These are phyloP conservation scores for Saccopteryx bilineata DNA, from an alignment of 2,113 vertebrate genomes.

Conservation along the genomic window DNA sequence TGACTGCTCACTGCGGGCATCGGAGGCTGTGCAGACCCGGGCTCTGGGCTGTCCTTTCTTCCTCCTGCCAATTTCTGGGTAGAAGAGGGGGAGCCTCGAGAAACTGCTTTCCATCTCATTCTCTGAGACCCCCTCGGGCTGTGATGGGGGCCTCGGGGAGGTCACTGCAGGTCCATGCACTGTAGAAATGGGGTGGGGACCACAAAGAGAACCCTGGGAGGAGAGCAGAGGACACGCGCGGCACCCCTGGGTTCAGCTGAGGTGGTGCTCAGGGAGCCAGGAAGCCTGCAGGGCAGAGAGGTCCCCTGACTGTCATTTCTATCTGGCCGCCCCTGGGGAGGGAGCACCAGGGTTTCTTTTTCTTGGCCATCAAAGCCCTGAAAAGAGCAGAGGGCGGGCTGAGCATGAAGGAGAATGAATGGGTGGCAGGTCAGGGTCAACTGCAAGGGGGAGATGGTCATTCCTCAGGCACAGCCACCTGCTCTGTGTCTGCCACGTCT, in stretches of 20 bases:
- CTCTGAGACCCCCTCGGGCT: neutral
- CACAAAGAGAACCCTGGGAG: neutral
- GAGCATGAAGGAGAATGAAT: slow-evolving; percentile 71
- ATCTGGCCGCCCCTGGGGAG: neutral
- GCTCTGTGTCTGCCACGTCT: neutral
- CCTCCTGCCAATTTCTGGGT: neutral
- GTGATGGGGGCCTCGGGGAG: neutral
- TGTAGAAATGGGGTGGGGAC: neutral
- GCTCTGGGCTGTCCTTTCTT: neutral
- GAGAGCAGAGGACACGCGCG: neutral
- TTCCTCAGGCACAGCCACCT: slow-evolving; percentile 56
- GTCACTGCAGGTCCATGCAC: neutral
- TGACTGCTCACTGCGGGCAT: neutral
- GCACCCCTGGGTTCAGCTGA: rapidly evolving
- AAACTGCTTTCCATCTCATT: neutral
- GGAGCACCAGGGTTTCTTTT: slow-evolving; percentile 22
- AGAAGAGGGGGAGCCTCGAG: neutral
- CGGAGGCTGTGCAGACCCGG: neutral
- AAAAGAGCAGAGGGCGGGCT: slow-evolving; percentile 56
- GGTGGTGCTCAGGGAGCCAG: neutral
- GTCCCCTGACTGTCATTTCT: neutral
- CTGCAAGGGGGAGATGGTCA: slow-evolving; percentile 20
- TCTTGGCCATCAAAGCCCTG: slow-evolving; percentile 39
- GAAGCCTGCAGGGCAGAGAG: neutral
- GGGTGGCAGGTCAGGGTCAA: slow-evolving; percentile 75